Percentiles rank a stretch among this genome's conserved stretches.
These are phyloP conservation scores for Tapirus indicus DNA, from an alignment of 2,797 vertebrate species.

Conservation along the genomic window DNA sequence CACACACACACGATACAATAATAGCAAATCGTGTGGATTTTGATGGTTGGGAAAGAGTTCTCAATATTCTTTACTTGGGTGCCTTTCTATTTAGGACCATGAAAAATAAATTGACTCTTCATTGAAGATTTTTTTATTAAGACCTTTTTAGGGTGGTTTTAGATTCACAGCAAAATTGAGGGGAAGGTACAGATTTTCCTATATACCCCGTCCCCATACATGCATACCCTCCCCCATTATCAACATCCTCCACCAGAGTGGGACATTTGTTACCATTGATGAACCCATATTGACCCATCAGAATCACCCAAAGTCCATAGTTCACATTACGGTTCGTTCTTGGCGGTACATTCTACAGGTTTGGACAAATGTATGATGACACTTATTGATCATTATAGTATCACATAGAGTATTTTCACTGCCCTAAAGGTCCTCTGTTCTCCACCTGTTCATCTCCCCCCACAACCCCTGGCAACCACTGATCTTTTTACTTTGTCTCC, in stretches of 20 bases:
- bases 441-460: not conserved
- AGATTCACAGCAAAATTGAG: not conserved
- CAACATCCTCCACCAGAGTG: not conserved
- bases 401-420: not conserved
- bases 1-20: not conserved
- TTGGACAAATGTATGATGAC: not conserved
- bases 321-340: not conserved
- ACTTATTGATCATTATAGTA: not conserved
- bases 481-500: not conserved
- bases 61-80: not conserved
- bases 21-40: not conserved
- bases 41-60: not conserved
- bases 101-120: not conserved
- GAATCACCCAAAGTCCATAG: not conserved
- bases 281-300: not conserved
- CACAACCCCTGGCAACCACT: rapidly evolving
- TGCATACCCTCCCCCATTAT: rapidly evolving
- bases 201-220: not conserved
- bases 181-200: rapidly evolving
- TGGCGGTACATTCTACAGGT: not conserved
- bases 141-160: not conserved
- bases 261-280: not conserved
- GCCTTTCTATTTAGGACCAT: not conserved
- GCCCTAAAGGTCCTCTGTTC: not conserved
- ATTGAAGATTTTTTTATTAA: not conserved